Evolutionary conservation across 1,140 invertebrate genomes (phyloP).

Genomic region (Aphis gossypii): DNA sequence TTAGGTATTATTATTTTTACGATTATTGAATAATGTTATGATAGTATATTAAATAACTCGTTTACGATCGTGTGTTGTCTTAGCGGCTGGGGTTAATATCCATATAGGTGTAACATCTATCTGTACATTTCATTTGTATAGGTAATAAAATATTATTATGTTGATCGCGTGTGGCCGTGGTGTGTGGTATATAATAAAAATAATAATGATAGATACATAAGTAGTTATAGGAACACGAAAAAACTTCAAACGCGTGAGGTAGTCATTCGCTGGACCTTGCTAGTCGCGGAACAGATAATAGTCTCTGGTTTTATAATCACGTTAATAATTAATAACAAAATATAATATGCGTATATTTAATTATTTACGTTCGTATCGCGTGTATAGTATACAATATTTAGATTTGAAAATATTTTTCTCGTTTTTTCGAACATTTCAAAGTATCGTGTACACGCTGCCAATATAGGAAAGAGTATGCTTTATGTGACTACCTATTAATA

Average conservation of each 20-base stretch:
- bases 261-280: neutral
- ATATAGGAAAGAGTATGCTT: too few relatives aligned
- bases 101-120: neutral
- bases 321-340: neutral
- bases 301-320: neutral
- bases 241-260: neutral
- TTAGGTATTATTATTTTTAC: conserved; percentile 13
- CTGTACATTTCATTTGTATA: neutral
- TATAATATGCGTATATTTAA: neutral
- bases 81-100: neutral
- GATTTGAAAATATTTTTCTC: too few relatives aligned
- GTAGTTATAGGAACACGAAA: neutral
- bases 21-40: conserved; percentile 10
- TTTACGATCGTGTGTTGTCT: neutral
- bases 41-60: neutral
- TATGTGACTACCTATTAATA: too few relatives aligned
- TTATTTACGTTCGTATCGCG: neutral
- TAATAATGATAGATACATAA: neutral
- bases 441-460: too few relatives aligned
- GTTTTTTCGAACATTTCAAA: too few relatives aligned
- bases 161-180: neutral
- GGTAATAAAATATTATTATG: neutral
- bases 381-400: too few relatives aligned
- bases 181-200: neutral
- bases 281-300: neutral